Percentiles rank a stretch among this genome's conserved stretches.
Conservation (phyloP, 2,113 vertebrate genomes). For the Nymphicus hollandicus region DNA sequence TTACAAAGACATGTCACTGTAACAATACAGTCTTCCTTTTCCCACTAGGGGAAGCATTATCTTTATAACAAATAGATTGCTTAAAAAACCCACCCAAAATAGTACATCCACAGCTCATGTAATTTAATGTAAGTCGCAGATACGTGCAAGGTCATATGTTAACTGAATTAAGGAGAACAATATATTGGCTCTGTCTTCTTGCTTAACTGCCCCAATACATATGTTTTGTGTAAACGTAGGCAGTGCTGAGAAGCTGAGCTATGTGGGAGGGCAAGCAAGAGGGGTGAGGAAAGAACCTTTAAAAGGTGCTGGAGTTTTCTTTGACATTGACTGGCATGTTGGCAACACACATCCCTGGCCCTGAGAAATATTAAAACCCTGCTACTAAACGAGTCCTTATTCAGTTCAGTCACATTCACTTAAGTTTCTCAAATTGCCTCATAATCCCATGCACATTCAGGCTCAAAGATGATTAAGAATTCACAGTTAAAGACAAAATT, state of each 20-base stretch:
- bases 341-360: background rate
- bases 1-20: background rate
- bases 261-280: background rate
- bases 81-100: background rate
- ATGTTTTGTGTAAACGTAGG: background rate
- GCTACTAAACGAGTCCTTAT: background rate
- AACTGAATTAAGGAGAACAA: conserved; percentile 33
- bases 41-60: conserved; percentile 32
- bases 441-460: background rate
- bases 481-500: background rate
- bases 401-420: background rate
- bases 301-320: background rate
- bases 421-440: background rate
- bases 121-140: background rate
- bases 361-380: background rate
- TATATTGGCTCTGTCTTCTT: background rate
- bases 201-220: background rate
- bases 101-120: background rate
- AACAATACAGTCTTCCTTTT: background rate
- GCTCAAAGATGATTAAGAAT: background rate
- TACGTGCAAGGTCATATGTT: background rate
- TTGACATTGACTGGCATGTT: background rate
- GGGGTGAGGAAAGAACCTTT: background rate
- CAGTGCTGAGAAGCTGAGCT: background rate
- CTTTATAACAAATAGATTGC: background rate